Conservation (phyloP, 2,888 invertebrate genomes). For the Platycnemis pennipes region DNA sequence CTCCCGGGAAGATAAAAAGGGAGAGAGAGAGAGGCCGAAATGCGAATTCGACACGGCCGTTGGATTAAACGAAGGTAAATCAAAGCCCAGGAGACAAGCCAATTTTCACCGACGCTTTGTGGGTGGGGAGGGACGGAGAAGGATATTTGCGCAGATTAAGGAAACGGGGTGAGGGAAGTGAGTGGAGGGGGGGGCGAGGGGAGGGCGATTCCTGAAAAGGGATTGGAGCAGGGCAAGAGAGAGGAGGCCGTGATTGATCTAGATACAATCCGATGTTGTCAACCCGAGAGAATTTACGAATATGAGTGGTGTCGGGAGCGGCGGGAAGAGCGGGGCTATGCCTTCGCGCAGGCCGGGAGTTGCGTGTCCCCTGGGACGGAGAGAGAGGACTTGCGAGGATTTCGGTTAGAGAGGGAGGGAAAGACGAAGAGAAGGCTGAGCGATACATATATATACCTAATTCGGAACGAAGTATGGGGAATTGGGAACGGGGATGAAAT, state of each 20-base stretch:
- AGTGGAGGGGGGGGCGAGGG: neutral
- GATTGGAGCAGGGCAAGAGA: neutral
- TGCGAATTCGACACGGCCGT: conserved; percentile 20
- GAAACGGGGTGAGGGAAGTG: neutral
- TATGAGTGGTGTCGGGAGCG: conserved; percentile 30
- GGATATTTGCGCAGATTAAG: conserved; percentile 54
- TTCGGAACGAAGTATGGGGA: conserved; percentile 24
- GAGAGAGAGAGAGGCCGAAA: neutral
- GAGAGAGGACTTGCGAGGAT: too few species aligned
- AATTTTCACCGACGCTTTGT: neutral
- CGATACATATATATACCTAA: conserved; percentile 5
- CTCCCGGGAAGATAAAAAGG: neutral
- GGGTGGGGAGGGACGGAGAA: neutral
- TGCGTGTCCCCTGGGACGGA: too few species aligned
- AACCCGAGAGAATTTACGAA: conserved; percentile 60
- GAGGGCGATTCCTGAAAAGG: neutral
- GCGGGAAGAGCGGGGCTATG: neutral
- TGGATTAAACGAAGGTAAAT: conserved; percentile 59
- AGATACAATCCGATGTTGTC: conserved; percentile 58
- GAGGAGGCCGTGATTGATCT: conserved; percentile 49
- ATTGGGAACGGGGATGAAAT: conserved; percentile 20
- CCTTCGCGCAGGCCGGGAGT: too few species aligned
- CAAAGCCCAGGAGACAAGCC: conserved; percentile 63
- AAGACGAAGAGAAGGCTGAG: neutral
- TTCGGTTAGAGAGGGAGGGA: too few species aligned